These are phyloP conservation scores for Chaetophractus vellerosus DNA, from an alignment of 2,797 vertebrate genomes.

Conservation along the genomic window DNA sequence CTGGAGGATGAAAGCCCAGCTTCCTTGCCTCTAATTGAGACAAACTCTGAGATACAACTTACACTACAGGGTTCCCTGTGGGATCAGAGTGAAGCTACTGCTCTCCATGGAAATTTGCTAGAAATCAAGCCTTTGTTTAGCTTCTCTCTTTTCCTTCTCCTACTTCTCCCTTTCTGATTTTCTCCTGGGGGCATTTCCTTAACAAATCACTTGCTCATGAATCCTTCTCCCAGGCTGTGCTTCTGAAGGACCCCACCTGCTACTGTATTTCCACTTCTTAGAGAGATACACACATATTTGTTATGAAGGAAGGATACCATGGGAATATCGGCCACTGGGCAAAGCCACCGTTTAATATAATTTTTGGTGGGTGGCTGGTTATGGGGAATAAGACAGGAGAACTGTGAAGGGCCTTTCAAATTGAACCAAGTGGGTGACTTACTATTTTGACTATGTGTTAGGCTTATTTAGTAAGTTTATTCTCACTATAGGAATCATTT, in stretches of 20 bases:
- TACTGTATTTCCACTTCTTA: neutral
- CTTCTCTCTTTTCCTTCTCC: neutral
- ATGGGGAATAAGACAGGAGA: neutral
- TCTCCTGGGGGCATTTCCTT: conserved; percentile 17
- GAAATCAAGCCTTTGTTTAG: neutral
- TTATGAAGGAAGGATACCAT: neutral
- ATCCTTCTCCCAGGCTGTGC: neutral
- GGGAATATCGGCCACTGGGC: neutral
- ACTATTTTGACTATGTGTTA: conserved; percentile 24
- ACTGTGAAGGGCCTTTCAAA: neutral
- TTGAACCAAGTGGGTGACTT: neutral
- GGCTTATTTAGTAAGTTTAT: neutral
- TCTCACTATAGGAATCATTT: neutral
- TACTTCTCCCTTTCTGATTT: neutral
- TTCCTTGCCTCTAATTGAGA: neutral
- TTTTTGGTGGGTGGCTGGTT: neutral
- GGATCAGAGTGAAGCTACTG: neutral
- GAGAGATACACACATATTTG: neutral
- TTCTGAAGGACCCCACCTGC: neutral
- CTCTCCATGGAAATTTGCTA: neutral
- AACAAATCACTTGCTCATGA: neutral
- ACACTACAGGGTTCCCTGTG: neutral
- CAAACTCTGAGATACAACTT: neutral
- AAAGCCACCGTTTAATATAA: neutral
- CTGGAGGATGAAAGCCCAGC: neutral